A percentile compares a stretch with the other conserved stretches of the same genome.
These are phyloP conservation scores for Metallyticus violacea DNA, from an alignment of 2,888 invertebrate species.

Conservation along the genomic window DNA sequence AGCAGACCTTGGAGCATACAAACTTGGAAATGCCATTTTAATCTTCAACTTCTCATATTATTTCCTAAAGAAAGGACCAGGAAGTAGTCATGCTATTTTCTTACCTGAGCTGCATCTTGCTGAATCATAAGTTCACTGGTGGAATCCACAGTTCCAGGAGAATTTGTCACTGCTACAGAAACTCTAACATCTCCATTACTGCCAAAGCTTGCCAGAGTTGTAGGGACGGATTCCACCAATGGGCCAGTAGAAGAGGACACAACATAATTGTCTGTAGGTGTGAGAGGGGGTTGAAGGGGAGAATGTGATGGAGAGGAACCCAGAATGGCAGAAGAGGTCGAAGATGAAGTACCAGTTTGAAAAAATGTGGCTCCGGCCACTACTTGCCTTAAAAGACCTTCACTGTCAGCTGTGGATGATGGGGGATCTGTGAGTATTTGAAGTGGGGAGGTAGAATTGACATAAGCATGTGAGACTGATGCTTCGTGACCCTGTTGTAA, in stretches of 20 bases:
- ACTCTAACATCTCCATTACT: neutral
- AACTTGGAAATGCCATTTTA: no score
- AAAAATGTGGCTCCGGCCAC: neutral
- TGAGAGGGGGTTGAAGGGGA: constrained; percentile 4
- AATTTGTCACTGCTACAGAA: neutral
- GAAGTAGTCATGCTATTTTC: neutral
- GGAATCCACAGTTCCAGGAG: constrained; percentile 16
- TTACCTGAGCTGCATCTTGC: neutral
- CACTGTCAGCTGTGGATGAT: neutral
- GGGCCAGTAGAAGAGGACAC: constrained; percentile 16
- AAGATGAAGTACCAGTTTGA: neutral
- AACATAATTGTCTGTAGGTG: constrained; percentile 17
- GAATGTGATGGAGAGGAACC: constrained; percentile 12
- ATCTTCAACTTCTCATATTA: no score
- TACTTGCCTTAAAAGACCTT: constrained; percentile 14
- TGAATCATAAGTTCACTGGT: constrained; percentile 19
- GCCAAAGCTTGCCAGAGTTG: neutral
- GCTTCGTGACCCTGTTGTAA: neutral
- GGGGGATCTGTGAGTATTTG: neutral
- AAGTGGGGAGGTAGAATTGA: constrained; percentile 9
- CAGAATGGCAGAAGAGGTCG: neutral
- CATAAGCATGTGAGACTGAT: constrained; percentile 1
- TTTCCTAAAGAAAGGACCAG: neutral
- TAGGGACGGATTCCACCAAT: constrained; percentile 4
- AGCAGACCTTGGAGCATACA: no score